phyloP scores from a whole-genome alignment of 1,140 invertebrate genomes.

The Psix sp. region DNA sequence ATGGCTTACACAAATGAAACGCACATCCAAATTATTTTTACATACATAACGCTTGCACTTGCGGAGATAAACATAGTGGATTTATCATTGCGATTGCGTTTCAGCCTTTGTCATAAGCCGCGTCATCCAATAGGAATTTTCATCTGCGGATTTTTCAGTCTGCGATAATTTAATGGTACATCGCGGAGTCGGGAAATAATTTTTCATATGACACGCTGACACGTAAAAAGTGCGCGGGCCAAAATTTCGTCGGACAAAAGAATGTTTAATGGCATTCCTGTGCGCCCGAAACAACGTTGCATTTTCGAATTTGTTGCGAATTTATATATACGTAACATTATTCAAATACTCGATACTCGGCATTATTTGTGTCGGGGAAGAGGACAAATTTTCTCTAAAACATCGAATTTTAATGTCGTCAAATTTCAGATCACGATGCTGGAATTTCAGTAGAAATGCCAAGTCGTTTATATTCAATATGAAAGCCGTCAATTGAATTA shows the following conservation, averaged over 20 bases:
- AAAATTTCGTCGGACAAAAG: constrained; percentile 24
- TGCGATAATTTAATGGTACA: constrained; percentile 20
- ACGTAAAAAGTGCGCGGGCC: neutral
- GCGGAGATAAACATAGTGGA: constrained; percentile 2
- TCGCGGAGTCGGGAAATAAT: constrained; percentile 5
- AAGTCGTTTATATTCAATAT: constrained; percentile 48
- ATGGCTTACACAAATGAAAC: too few species aligned
- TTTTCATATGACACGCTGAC: constrained; percentile 14
- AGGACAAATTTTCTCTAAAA: constrained; percentile 24
- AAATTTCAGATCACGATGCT: constrained; percentile 33
- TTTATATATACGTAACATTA: constrained; percentile 22
- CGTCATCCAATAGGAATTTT: constrained; percentile 18
- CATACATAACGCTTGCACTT: too few species aligned
- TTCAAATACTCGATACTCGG: constrained; percentile 34
- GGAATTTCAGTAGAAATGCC: constrained; percentile 33
- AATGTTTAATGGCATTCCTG: constrained; percentile 26
- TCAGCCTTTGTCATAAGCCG: constrained; percentile 1
- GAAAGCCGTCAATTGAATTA: constrained; percentile 35
- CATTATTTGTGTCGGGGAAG: constrained; percentile 22
- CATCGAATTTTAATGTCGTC: constrained; percentile 27
- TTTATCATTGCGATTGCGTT: constrained; percentile 13
- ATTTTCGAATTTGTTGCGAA: constrained; percentile 28
- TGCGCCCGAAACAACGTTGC: constrained; percentile 13
- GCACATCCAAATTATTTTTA: too few species aligned
- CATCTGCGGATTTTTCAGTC: neutral